Conservation (phyloP, 2,797 vertebrate genomes). For the Micromesistius poutassou region DNA sequence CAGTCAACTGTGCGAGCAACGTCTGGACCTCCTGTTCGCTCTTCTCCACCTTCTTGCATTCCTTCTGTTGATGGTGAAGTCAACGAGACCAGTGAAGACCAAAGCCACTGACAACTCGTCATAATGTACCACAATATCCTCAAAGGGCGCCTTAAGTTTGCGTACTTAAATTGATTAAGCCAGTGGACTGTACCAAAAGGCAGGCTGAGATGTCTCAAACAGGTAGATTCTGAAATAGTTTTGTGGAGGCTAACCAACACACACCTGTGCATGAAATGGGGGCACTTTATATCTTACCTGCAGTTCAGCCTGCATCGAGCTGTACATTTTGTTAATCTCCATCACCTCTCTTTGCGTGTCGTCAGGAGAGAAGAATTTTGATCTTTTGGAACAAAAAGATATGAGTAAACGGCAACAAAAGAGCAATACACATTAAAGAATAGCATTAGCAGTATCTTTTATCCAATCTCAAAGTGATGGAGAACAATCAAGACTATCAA, state of each 20-base stretch:
- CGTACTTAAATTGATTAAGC: background rate
- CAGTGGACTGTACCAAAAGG: background rate
- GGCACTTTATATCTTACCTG: constrained; percentile 68
- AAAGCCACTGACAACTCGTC: background rate
- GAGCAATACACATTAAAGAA: background rate
- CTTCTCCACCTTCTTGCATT: constrained; percentile 77
- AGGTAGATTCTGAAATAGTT: background rate
- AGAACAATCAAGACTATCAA: background rate
- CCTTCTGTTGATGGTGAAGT: constrained; percentile 61
- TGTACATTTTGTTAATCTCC: constrained; percentile 84
- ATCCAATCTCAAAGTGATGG: background rate
- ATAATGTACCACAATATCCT: background rate
- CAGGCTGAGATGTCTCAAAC: background rate
- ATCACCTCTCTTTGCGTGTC: constrained; percentile 83
- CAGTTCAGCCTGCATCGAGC: constrained; percentile 82
- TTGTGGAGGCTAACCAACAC: background rate
- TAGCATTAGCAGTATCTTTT: no score
- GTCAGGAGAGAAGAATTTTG: constrained; percentile 82
- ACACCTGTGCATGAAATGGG: background rate
- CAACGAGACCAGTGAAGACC: background rate
- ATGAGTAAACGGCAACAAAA: background rate
- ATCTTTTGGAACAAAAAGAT: constrained; percentile 47
- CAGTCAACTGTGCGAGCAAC: constrained; percentile 76
- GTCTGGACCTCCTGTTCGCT: constrained; percentile 84
- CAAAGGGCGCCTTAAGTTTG: background rate